Evolutionary conservation across 2,797 vertebrate genomes (phyloP).

Genomic region (Echiichthys vipera): DNA sequence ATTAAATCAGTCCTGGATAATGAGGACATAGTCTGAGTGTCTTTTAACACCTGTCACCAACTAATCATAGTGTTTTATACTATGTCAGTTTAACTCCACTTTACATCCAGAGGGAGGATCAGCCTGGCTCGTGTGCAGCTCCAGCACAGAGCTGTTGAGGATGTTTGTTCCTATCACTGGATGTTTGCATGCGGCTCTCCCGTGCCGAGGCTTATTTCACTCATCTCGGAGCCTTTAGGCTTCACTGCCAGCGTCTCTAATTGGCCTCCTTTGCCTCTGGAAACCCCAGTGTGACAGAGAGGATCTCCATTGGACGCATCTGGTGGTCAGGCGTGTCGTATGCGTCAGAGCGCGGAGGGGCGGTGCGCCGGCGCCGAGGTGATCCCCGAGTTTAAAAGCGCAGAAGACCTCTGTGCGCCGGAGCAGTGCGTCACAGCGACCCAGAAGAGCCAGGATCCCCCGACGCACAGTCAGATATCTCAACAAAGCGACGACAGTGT

Average conservation of each 20-base stretch:
- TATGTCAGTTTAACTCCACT: neutral
- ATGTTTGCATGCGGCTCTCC: neutral
- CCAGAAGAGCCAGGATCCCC: constrained; percentile 74
- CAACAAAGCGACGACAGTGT: constrained; percentile 24
- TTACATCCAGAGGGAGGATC: constrained; percentile 1
- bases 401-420: constrained; percentile 77
- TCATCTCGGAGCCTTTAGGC: constrained; percentile 16
- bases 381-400: constrained; percentile 96
- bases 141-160: neutral
- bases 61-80: neutral
- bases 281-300: constrained; percentile 58
- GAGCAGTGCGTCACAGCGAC: constrained; percentile 91
- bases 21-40: neutral
- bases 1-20: constrained; percentile 27
- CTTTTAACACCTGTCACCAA: constrained; percentile 8
- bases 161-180: constrained; percentile 2
- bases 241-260: constrained; percentile 35
- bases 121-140: neutral
- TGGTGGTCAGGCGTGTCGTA: constrained; percentile 68
- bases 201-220: neutral
- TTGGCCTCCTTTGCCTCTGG: constrained; percentile 55
- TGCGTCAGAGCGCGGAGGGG: constrained; percentile 84
- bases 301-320: constrained; percentile 68
- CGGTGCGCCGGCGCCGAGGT: constrained; percentile 84
- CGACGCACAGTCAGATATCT: constrained; percentile 47